A percentile compares a stretch with the other conserved stretches of the same genome.
These are phyloP conservation scores for Epinephelus cyanopodus DNA, from an alignment of 2,113 vertebrate genomes.

Conservation along the genomic window DNA sequence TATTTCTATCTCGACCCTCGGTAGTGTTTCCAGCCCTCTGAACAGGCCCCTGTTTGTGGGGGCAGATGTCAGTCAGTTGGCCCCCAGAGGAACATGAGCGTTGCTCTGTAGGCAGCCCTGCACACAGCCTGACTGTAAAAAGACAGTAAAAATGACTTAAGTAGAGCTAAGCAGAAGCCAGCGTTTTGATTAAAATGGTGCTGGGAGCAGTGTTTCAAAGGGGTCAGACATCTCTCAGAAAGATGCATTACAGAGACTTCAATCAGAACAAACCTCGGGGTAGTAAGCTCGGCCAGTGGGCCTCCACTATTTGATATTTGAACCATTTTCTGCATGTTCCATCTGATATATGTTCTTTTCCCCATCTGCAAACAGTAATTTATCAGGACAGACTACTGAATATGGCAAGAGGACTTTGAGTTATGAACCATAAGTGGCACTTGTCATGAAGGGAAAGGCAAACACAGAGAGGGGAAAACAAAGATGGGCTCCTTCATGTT, in stretches of 20 bases:
- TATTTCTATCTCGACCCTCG: conserved; percentile 36
- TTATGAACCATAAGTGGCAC: neutral
- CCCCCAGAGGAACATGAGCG: conserved; percentile 19
- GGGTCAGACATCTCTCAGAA: conserved; percentile 6
- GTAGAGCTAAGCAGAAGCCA: conserved; percentile 17
- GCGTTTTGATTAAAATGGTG: conserved; percentile 22
- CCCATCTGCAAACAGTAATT: neutral
- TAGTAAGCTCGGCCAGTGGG: neutral
- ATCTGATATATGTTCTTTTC: neutral
- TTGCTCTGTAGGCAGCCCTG: conserved; percentile 28
- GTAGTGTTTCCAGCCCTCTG: conserved; percentile 33
- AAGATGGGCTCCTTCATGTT: neutral
- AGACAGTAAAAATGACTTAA: conserved; percentile 45
- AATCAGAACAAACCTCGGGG: conserved; percentile 4
- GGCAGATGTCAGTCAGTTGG: conserved; percentile 55
- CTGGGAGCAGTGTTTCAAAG: conserved; percentile 33
- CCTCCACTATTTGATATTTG: conserved; percentile 22
- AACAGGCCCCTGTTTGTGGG: conserved; percentile 48
- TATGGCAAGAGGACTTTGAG: neutral
- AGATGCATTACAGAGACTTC: conserved; percentile 12
- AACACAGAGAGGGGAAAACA: neutral
- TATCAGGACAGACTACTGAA: neutral
- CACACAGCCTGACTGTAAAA: conserved; percentile 45
- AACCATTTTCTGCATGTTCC: neutral
- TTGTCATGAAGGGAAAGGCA: neutral